Evolutionary conservation across 2,888 invertebrate species (phyloP).

Genomic region (Melanostoma mellinum): DNA sequence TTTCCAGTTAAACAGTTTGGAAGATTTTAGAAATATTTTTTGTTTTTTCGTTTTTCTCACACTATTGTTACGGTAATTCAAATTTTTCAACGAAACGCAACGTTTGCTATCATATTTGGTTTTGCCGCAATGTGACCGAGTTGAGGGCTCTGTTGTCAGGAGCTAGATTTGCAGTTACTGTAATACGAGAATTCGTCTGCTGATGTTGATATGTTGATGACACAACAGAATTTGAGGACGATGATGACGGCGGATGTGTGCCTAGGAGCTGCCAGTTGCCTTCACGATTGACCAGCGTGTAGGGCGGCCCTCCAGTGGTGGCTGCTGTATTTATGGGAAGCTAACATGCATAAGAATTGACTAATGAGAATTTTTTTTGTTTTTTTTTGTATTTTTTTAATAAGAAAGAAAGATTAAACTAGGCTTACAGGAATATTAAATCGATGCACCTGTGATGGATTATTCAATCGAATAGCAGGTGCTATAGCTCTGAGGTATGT

Average conservation of each 20-base stretch:
- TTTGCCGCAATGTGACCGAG: conserved; percentile 72
- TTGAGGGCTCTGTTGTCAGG: conserved; percentile 35
- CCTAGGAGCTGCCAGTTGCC: conserved; percentile 76
- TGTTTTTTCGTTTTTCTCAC: not conserved
- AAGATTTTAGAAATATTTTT: not conserved
- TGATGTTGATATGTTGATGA: conserved; percentile 57
- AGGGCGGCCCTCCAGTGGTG: conserved; percentile 73
- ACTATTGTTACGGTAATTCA: not conserved
- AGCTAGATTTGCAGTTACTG: conserved; percentile 52
- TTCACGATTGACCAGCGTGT: conserved; percentile 75
- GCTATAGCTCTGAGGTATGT: conserved; percentile 78
- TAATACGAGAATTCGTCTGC: conserved; percentile 43
- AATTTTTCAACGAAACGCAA: not conserved
- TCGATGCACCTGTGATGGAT: conserved; percentile 76
- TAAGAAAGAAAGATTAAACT: not conserved
- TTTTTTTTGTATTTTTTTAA: not conserved
- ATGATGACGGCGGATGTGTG: conserved; percentile 26
- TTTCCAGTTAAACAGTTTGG: not conserved
- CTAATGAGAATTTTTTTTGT: not conserved
- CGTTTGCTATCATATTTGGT: conserved; percentile 69
- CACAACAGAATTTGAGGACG: conserved; percentile 45
- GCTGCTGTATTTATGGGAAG: conserved; percentile 77
- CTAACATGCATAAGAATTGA: conserved; percentile 71
- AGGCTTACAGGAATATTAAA: conserved; percentile 79
- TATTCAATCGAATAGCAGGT: conserved; percentile 67